These are phyloP conservation scores for Lota lota DNA, from an alignment of 2,113 vertebrate genomes.

Conservation along the genomic window DNA sequence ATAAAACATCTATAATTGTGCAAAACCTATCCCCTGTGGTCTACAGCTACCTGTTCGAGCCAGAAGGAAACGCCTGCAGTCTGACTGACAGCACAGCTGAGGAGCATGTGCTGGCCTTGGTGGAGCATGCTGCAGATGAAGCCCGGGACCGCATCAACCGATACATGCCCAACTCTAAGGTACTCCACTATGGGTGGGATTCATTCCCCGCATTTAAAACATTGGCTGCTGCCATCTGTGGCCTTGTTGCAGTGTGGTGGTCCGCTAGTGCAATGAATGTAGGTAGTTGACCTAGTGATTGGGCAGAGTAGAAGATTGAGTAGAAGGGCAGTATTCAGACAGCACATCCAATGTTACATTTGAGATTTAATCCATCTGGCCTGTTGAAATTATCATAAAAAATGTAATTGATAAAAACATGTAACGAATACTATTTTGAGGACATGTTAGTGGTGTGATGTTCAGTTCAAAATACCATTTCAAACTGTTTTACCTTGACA, in stretches of 20 bases:
- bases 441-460: too few species aligned
- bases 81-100: slow-evolving; percentile 95
- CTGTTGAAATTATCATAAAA: too few species aligned
- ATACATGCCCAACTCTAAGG: slow-evolving; percentile 91
- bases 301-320: too few species aligned
- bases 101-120: slow-evolving; percentile 93
- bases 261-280: too few species aligned
- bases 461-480: too few species aligned
- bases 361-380: too few species aligned
- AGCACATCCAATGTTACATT: too few species aligned
- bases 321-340: too few species aligned
- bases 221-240: background rate
- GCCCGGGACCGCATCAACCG: slow-evolving; percentile 90
- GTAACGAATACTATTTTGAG: too few species aligned
- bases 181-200: slow-evolving; percentile 37
- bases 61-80: slow-evolving; percentile 94
- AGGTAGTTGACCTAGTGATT: too few species aligned
- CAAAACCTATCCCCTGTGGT: background rate
- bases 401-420: too few species aligned
- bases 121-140: slow-evolving; percentile 95
- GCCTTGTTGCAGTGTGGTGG: background rate
- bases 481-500: too few species aligned
- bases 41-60: slow-evolving; percentile 88
- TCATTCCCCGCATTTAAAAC: background rate
- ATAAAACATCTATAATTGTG: background rate